Evolutionary conservation across 1,140 invertebrate species (phyloP).

Genomic region (Limonius californicus): DNA sequence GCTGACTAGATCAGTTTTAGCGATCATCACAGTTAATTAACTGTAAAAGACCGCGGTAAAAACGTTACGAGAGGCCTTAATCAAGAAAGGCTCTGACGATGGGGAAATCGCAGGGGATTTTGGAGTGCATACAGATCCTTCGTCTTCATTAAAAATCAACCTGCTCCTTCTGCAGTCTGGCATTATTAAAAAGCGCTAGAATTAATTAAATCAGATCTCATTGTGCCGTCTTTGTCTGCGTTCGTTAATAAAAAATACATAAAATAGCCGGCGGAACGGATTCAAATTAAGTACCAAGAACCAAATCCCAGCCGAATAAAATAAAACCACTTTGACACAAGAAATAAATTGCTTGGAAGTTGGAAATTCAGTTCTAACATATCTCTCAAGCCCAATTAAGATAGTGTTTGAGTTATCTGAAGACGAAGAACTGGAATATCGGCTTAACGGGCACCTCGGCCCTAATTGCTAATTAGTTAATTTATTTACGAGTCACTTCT

Average conservation of each 20-base stretch:
- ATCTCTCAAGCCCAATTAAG: conserved; percentile 4
- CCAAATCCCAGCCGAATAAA: neutral
- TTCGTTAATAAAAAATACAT: neutral
- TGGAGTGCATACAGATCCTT: too few relatives aligned
- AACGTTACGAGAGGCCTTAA: too few relatives aligned
- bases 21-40: too few relatives aligned
- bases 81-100: too few relatives aligned
- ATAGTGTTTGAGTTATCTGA: conserved; percentile 8
- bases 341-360: neutral
- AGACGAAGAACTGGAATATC: conserved; percentile 1
- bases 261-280: neutral
- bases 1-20: too few relatives aligned
- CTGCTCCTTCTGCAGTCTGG: too few relatives aligned
- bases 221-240: neutral
- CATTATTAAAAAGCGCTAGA: neutral
- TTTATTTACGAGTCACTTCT: conserved; percentile 10
- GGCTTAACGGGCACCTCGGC: neutral
- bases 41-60: too few relatives aligned
- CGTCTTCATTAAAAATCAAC: too few relatives aligned
- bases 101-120: too few relatives aligned
- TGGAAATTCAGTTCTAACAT: conserved; percentile 4
- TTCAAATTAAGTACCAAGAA: neutral
- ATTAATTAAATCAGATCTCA: neutral
- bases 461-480: conserved; percentile 9
- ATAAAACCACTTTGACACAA: conserved; percentile 1